These are phyloP conservation scores for Kryptolebias marmoratus DNA, from an alignment of 2,113 vertebrate species.

Conservation along the genomic window DNA sequence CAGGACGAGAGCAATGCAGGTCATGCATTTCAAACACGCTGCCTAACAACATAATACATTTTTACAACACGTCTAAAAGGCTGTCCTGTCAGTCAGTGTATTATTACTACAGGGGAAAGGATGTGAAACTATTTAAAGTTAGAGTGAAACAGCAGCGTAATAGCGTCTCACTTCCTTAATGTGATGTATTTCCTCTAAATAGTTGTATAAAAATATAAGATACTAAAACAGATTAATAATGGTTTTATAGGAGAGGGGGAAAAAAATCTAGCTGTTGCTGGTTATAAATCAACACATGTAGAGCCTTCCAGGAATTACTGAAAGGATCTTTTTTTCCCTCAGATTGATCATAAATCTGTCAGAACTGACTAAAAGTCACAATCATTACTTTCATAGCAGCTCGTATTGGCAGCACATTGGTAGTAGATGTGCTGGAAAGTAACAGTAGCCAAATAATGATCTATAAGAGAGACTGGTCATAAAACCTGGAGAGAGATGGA, in stretches of 20 bases:
- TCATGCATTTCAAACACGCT: conserved; percentile 40
- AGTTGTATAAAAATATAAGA: not conserved
- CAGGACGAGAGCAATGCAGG: conserved; percentile 1
- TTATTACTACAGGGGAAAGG: conserved; percentile 14
- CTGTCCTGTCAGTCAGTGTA: conserved; percentile 2
- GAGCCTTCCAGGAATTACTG: not conserved
- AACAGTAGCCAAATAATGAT: conserved; percentile 34
- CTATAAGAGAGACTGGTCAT: conserved; percentile 30
- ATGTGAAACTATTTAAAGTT: conserved; percentile 37
- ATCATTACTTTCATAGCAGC: conserved; percentile 1
- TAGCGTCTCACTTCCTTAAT: conserved; percentile 14
- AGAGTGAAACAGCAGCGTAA: conserved; percentile 3
- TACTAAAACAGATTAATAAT: not conserved
- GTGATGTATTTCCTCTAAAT: conserved; percentile 22
- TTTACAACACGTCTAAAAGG: not conserved
- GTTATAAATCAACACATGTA: not conserved
- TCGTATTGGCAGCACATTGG: conserved; percentile 13
- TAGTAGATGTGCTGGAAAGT: conserved; percentile 36
- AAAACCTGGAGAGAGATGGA: conserved; percentile 35
- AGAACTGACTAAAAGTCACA: not conserved
- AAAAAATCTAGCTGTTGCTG: not conserved
- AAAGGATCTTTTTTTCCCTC: not conserved
- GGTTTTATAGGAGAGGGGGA: not conserved
- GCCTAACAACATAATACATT: conserved; percentile 19
- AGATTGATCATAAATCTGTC: conserved; percentile 10